phyloP scores from a whole-genome alignment of 1,140 invertebrate genomes.

The Lordiphosa collinella region DNA sequence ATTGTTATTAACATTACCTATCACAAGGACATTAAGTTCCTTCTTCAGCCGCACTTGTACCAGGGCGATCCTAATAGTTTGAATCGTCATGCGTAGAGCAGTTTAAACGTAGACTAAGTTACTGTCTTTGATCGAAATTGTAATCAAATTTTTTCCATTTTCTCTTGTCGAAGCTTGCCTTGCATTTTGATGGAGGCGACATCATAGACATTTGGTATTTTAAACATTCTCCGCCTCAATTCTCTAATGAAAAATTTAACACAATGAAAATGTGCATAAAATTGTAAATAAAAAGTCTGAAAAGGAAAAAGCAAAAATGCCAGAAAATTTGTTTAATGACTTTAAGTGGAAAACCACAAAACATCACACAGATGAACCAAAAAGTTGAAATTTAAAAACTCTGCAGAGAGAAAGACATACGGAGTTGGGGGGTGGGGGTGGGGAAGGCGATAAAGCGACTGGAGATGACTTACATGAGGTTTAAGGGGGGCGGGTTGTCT shows the following conservation, averaged over 20 bases:
- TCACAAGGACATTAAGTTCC: no score
- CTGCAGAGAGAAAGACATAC: not conserved
- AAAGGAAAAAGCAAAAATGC: slow-evolving; percentile 4
- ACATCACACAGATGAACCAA: slow-evolving; percentile 67
- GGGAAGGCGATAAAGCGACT: slow-evolving; percentile 9
- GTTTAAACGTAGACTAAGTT: no score
- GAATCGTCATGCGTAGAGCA: no score
- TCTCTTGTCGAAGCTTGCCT: no score
- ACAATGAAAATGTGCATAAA: slow-evolving; percentile 59
- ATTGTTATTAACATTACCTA: no score
- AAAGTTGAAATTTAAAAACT: slow-evolving; percentile 65
- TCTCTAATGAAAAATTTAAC: slow-evolving; percentile 71
- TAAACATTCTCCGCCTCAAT: slow-evolving; percentile 15
- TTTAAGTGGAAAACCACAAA: slow-evolving; percentile 65
- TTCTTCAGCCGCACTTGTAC: no score
- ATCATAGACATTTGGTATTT: slow-evolving; percentile 5
- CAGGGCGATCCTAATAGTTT: no score
- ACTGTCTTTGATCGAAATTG: no score
- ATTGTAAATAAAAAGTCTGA: slow-evolving; percentile 32
- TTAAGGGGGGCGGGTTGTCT: slow-evolving; percentile 20
- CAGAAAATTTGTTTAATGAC: slow-evolving; percentile 56
- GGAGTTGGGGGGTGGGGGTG: not conserved
- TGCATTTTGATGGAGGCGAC: slow-evolving; percentile 6
- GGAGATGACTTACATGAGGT: slow-evolving; percentile 47
- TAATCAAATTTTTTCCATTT: no score